phyloP scores from a whole-genome alignment of 2,888 invertebrate genomes.

The Himalopsyche kuldschensis region DNA sequence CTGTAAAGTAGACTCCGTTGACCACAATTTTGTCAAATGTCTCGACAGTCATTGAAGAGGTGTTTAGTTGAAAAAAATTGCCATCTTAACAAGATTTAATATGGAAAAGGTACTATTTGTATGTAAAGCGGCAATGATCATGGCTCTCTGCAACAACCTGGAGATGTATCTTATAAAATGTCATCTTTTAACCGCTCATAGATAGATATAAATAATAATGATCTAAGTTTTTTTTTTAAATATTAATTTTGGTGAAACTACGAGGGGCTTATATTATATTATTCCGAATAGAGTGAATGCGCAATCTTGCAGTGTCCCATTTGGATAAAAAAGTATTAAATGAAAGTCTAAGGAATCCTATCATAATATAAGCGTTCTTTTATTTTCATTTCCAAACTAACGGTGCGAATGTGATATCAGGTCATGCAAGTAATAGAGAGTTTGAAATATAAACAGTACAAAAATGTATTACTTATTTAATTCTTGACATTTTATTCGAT shows the following conservation, averaged over 20 bases:
- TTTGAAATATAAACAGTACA: conserved; percentile 39
- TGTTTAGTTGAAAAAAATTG: neutral
- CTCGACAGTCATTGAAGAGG: conserved; percentile 18
- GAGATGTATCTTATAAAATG: neutral
- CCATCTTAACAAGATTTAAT: neutral
- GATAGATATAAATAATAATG: conserved; percentile 19
- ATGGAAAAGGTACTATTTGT: conserved; percentile 7
- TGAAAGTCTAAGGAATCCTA: neutral
- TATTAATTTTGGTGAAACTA: neutral
- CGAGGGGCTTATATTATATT: neutral
- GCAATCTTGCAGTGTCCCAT: neutral
- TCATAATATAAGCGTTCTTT: neutral
- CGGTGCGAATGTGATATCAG: conserved; percentile 28
- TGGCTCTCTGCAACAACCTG: neutral
- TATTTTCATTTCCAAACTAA: neutral
- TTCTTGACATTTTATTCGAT: conserved; percentile 33
- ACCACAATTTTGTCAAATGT: conserved; percentile 35
- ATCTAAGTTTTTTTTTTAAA: conserved; percentile 23
- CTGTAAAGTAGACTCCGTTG: conserved; percentile 3
- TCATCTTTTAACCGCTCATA: conserved; percentile 27
- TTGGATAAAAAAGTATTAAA: neutral
- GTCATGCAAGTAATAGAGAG: conserved; percentile 29
- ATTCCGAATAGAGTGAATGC: too few relatives aligned
- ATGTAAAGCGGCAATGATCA: neutral
- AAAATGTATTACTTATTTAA: conserved; percentile 39